Percentiles rank a stretch among this genome's conserved stretches.
Evolutionary conservation across 1,140 invertebrate species (phyloP).

Genomic region (Drosophila bocki): DNA sequence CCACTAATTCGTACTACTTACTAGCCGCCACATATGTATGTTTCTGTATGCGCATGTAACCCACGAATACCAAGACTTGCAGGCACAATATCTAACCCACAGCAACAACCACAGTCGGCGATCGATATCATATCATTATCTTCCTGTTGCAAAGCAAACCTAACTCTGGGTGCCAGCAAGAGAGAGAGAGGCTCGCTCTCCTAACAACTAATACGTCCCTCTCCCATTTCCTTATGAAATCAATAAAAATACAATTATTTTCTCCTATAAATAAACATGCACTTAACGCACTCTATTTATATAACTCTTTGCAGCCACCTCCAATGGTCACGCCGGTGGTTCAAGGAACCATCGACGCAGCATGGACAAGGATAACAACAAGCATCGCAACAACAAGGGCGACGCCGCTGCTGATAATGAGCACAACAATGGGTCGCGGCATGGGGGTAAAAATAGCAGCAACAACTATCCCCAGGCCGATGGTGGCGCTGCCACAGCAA

Average conservation of each 20-base stretch:
- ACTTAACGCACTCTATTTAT: constrained; percentile 14
- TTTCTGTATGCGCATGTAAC: constrained; percentile 46
- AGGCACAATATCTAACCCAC: constrained; percentile 35
- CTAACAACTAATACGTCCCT: constrained; percentile 21
- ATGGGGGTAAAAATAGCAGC: constrained; percentile 59
- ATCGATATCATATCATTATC: constrained; percentile 38
- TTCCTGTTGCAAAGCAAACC: constrained; percentile 21
- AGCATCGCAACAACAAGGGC: constrained; percentile 73
- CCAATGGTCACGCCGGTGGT: constrained; percentile 78
- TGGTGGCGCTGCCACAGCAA: constrained; percentile 46
- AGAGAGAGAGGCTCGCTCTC: not conserved
- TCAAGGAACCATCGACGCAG: constrained; percentile 80
- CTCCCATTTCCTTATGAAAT: constrained; percentile 25
- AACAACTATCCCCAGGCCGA: constrained; percentile 65
- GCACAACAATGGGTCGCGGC: constrained; percentile 62
- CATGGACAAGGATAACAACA: constrained; percentile 83
- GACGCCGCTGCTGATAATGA: constrained; percentile 61
- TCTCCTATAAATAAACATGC: constrained; percentile 23
- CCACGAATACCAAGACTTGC: constrained; percentile 16
- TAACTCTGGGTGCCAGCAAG: constrained; percentile 12
- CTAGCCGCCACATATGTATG: constrained; percentile 26
- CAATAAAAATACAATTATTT: constrained; percentile 40
- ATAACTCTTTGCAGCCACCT: constrained; percentile 57
- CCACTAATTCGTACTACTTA: constrained; percentile 20
- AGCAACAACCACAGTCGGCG: constrained; percentile 43